phyloP scores from a whole-genome alignment of 1,140 invertebrate genomes.

The Megalopta genalis region DNA sequence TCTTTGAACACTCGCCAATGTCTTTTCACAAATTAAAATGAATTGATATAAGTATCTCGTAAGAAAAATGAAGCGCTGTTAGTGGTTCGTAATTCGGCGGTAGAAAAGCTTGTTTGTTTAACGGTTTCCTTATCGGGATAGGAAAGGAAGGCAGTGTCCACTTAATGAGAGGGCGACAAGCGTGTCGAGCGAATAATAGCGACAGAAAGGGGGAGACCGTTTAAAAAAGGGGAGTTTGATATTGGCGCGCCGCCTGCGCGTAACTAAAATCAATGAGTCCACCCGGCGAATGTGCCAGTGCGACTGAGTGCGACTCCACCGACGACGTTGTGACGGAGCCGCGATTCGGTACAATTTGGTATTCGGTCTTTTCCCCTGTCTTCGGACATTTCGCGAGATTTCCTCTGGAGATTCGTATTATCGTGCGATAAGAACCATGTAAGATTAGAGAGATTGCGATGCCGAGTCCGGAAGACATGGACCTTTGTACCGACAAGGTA shows the following conservation, averaged over 20 bases:
- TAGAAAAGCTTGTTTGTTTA: background rate
- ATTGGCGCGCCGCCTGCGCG: conserved; percentile 69
- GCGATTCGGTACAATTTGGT: background rate
- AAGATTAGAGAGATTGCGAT: conserved; percentile 63
- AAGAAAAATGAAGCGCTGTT: too few relatives aligned
- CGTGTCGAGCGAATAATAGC: background rate
- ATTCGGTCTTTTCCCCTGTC: conserved; percentile 30
- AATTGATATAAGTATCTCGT: too few relatives aligned
- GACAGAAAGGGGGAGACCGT: background rate
- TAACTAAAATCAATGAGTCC: conserved; percentile 74
- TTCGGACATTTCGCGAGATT: conserved; percentile 23
- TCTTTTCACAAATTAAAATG: too few relatives aligned
- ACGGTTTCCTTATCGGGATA: background rate
- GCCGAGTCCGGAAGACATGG: conserved; percentile 74
- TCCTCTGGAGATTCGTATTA: conserved; percentile 20
- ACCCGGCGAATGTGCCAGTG: conserved; percentile 55
- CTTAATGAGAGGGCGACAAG: conserved; percentile 1
- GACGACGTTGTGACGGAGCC: conserved; percentile 51
- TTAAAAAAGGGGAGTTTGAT: conserved; percentile 51
- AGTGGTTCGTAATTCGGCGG: background rate
- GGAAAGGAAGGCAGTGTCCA: background rate
- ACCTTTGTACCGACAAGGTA: conserved; percentile 78
- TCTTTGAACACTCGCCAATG: too few relatives aligned
- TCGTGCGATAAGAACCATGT: conserved; percentile 65
- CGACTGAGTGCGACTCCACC: conserved; percentile 62